Evolutionary conservation across 2,888 invertebrate species (phyloP).

Genomic region (Coelopa pilipes): DNA sequence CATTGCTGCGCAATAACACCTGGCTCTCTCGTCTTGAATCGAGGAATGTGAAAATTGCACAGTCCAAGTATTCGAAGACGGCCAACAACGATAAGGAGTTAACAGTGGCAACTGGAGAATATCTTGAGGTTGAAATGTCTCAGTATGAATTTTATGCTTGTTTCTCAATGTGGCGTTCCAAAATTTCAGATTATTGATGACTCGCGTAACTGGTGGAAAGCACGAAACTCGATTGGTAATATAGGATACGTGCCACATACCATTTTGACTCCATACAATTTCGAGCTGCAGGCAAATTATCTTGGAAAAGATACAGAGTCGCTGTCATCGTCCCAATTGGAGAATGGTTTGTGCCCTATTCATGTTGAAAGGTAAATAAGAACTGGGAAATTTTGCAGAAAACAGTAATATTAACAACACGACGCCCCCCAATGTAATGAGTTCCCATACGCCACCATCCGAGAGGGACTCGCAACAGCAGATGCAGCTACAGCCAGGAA

Average conservation of each 20-base stretch:
- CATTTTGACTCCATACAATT: constrained; percentile 78
- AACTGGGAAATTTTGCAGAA: neutral
- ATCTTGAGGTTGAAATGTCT: constrained; percentile 79
- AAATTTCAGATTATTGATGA: constrained; percentile 85
- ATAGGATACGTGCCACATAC: constrained; percentile 97
- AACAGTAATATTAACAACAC: constrained; percentile 12
- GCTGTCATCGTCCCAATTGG: constrained; percentile 49
- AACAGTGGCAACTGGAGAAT: constrained; percentile 93
- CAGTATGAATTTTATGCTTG: neutral
- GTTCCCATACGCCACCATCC: constrained; percentile 45
- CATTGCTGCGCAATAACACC: constrained; percentile 63
- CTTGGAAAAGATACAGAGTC: constrained; percentile 57
- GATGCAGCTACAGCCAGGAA: constrained; percentile 25
- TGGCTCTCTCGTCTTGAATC: constrained; percentile 78
- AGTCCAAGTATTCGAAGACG: constrained; percentile 92
- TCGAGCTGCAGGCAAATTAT: constrained; percentile 49
- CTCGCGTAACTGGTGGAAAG: constrained; percentile 98
- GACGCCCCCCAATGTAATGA: constrained; percentile 46
- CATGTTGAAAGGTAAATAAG: neutral
- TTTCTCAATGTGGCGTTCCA: too few species aligned
- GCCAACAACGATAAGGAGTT: constrained; percentile 98
- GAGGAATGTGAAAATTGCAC: constrained; percentile 80
- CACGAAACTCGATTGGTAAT: constrained; percentile 84
- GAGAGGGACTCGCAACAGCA: constrained; percentile 53
- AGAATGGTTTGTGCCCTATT: constrained; percentile 42